Base-by-base conservation (phyloP, 1,140 invertebrate species). In the Tyrophagus putrescentiae region DNA sequence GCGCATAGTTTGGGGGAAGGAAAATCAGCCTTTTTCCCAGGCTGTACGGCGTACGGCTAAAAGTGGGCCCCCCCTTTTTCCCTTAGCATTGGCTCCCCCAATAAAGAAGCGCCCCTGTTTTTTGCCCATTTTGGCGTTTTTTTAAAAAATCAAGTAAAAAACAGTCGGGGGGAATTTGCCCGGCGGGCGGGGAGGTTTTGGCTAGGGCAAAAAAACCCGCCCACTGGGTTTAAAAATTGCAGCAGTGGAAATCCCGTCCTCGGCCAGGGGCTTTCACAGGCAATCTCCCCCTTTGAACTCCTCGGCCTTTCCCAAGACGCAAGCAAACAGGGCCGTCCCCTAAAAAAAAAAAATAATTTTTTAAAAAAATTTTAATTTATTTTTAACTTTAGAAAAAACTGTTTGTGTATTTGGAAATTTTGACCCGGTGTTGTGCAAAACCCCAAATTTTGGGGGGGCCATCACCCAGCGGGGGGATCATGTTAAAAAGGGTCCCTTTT, bases 311-410 rank as follows among this genome's bases (percentile, higher is more conserved):
- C 95, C 93, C n/a, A 98, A 74, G 1, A 87, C 89, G 73, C 91
- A 97, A 87, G 98, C 90, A 0, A 89, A 94, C 95, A 98, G 98
- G 18, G 94, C 93, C 70, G 93, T n/a, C n/a, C n/a, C n/a, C n/a
- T n/a, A n/a, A n/a, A n/a, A n/a, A n/a, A n/a, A n/a, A n/a, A n/a
- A n/a, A n/a, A n/a, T n/a, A n/a, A n/a, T n/a, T n/a, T n/a, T n/a
- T n/a, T n/a, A n/a, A n/a, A n/a, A n/a, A n/a, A n/a, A n/a, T n/a
- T n/a, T n/a, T n/a, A n/a, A n/a, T n/a, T n/a, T n/a, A n/a, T n/a
- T n/a, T n/a, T n/a, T n/a, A n/a, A n/a, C n/a, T n/a, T n/a, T n/a
- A n/a, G n/a, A n/a, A n/a, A n/a, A n/a, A n/a, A n/a, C n/a, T n/a
- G n/a, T n/a, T n/a, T n/a, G n/a, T n/a, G n/a, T 97, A 69, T 98